phyloP scores from a whole-genome alignment of 2,888 invertebrate species.

The Clanis bilineata region DNA sequence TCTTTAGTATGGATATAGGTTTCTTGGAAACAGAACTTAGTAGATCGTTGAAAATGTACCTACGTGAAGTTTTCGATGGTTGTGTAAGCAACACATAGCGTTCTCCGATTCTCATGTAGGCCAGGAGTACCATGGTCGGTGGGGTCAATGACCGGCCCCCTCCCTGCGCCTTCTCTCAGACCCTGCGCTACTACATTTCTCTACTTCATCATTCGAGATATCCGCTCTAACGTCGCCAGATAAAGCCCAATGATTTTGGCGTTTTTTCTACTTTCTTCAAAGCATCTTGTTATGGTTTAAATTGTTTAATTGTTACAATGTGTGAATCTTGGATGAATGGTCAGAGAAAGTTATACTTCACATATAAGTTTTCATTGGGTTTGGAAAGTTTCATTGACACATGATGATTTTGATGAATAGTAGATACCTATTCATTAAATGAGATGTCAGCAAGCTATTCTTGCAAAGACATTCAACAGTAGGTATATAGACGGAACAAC shows the following conservation, averaged over 20 bases:
- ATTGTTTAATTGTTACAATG: constrained; percentile 44
- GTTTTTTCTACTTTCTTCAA: constrained; percentile 12
- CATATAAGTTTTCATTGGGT: constrained; percentile 25
- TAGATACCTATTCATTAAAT: neutral
- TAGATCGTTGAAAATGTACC: neutral
- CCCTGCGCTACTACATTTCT: constrained; percentile 69
- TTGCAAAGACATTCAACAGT: neutral
- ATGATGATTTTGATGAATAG: neutral
- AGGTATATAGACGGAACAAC: no score
- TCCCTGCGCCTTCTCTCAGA: constrained; percentile 48
- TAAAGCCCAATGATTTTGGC: constrained; percentile 43
- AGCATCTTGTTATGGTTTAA: constrained; percentile 23
- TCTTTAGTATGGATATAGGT: neutral
- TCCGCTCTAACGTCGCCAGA: constrained; percentile 35
- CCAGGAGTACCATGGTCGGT: constrained; percentile 73
- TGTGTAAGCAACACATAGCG: constrained; percentile 28
- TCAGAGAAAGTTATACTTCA: constrained; percentile 43
- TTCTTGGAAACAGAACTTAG: neutral
- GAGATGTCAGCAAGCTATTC: neutral
- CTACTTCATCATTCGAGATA: constrained; percentile 20
- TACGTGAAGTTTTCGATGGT: neutral
- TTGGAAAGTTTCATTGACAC: constrained; percentile 23
- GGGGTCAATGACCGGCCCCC: constrained; percentile 63
- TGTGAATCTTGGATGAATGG: constrained; percentile 47
- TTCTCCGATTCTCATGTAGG: constrained; percentile 58